Percentiles rank a stretch among this genome's conserved stretches.
These are phyloP conservation scores for Silurus aristotelis DNA, from an alignment of 2,797 vertebrate species.

Conservation along the genomic window DNA sequence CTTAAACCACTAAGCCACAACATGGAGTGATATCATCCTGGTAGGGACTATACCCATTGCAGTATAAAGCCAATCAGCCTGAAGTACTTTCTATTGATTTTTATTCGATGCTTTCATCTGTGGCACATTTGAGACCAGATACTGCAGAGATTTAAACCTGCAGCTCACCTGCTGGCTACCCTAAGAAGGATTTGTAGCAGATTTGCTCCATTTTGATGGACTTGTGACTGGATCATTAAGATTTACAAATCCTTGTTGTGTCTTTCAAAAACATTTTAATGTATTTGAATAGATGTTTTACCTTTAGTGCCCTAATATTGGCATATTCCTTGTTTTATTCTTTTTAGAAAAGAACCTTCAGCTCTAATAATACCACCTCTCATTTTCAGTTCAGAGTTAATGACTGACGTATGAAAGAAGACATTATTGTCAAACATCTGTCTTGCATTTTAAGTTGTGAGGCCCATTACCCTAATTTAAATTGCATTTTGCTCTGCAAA, in stretches of 20 bases:
- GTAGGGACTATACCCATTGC: neutral
- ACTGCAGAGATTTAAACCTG: neutral
- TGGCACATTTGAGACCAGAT: neutral
- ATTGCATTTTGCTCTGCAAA: slow-evolving; percentile 38
- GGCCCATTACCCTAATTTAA: slow-evolving; percentile 38
- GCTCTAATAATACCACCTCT: slow-evolving; percentile 5
- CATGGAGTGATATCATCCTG: neutral
- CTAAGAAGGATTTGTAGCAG: neutral
- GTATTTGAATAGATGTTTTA: neutral
- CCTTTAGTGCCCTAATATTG: neutral
- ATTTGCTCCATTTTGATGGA: neutral
- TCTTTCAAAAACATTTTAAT: neutral
- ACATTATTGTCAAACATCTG: slow-evolving; percentile 24
- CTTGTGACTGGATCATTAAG: neutral
- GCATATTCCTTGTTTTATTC: slow-evolving; percentile 20
- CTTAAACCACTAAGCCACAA: neutral
- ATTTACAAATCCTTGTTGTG: neutral
- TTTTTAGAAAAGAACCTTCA: slow-evolving; percentile 13
- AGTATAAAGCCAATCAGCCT: neutral
- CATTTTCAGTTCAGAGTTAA: slow-evolving; percentile 24
- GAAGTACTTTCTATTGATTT: neutral
- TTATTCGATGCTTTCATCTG: neutral
- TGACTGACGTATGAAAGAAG: neutral
- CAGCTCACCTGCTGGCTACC: neutral
- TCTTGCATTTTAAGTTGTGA: slow-evolving; percentile 29